These are phyloP conservation scores for Heterodera filipjevi DNA, from an alignment of 2,888 invertebrate genomes.

Conservation along the genomic window DNA sequence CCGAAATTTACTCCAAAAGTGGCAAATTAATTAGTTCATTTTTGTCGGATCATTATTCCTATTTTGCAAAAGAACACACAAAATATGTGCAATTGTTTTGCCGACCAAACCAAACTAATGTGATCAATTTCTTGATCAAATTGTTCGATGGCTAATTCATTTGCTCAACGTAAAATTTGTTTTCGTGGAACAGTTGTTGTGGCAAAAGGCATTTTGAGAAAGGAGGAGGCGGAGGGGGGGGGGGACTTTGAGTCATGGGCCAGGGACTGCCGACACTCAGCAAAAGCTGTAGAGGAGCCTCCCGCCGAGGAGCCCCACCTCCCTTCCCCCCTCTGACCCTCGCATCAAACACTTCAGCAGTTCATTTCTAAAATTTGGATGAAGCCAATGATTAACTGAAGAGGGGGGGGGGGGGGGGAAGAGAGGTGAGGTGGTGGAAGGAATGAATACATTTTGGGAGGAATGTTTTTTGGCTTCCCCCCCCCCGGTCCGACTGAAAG, in stretches of 20 bases:
- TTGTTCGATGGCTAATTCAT: neutral
- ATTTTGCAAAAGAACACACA: neutral
- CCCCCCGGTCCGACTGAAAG: neutral
- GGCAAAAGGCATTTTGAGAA: neutral
- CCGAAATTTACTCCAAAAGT: too few species aligned
- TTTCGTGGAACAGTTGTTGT: conserved; percentile 2
- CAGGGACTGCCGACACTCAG: neutral
- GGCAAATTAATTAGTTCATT: too few species aligned
- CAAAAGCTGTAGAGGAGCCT: neutral
- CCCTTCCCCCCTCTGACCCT: neutral
- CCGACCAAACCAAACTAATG: neutral
- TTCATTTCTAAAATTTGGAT: too few species aligned
- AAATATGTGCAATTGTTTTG: neutral
- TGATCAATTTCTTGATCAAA: neutral
- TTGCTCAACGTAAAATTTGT: neutral
- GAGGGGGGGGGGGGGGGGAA: too few species aligned
- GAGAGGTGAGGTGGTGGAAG: too few species aligned
- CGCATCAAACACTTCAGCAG: too few species aligned
- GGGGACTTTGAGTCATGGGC: neutral
- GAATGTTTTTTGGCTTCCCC: neutral
- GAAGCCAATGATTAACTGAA: too few species aligned
- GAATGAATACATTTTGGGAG: too few species aligned
- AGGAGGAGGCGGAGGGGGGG: neutral
- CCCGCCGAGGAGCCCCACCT: neutral
- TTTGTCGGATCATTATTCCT: neutral